A percentile compares a stretch with the other conserved stretches of the same genome.
Evolutionary conservation across 2,113 vertebrate species (phyloP).

Genomic region (Potamarius usumacintae): DNA sequence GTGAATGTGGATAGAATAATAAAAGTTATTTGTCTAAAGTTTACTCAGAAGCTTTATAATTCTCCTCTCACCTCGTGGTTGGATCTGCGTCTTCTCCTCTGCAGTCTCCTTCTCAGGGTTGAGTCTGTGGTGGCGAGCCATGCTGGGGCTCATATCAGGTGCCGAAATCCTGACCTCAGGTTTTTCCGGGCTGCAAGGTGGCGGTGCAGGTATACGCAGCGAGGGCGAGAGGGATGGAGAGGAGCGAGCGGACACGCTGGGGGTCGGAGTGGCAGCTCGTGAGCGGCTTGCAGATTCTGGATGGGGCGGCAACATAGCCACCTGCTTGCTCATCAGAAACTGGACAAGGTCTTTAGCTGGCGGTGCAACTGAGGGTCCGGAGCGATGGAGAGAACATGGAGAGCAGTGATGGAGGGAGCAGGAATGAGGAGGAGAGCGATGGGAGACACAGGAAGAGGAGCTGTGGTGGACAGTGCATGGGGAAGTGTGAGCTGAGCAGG

Average conservation of each 20-base stretch:
- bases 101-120: constrained; percentile 80
- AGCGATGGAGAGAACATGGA: constrained; percentile 48
- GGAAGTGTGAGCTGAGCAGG: constrained; percentile 37
- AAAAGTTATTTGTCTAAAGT: background rate
- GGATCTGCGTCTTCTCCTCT: constrained; percentile 77
- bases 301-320: constrained; percentile 50
- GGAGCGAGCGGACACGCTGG: constrained; percentile 51
- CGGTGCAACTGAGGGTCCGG: background rate
- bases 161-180: constrained; percentile 61
- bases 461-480: constrained; percentile 47
- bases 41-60: background rate
- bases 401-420: constrained; percentile 59
- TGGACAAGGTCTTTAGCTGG: constrained; percentile 45
- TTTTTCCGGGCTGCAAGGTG: constrained; percentile 60
- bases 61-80: constrained; percentile 78
- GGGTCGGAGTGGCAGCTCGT: constrained; percentile 52
- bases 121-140: constrained; percentile 81
- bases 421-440: constrained; percentile 50
- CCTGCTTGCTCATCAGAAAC: constrained; percentile 51
- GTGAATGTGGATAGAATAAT: background rate
- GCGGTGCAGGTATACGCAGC: constrained; percentile 55
- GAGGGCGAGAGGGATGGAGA: constrained; percentile 69
- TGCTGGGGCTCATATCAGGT: constrained; percentile 71
- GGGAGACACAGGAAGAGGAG: constrained; percentile 47
- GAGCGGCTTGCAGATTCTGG: constrained; percentile 55